Evolutionary conservation across 2,888 invertebrate genomes (phyloP), one percentile per base, ranked within the genome.

Genomic region (Monoplex corrugatus): DNA sequence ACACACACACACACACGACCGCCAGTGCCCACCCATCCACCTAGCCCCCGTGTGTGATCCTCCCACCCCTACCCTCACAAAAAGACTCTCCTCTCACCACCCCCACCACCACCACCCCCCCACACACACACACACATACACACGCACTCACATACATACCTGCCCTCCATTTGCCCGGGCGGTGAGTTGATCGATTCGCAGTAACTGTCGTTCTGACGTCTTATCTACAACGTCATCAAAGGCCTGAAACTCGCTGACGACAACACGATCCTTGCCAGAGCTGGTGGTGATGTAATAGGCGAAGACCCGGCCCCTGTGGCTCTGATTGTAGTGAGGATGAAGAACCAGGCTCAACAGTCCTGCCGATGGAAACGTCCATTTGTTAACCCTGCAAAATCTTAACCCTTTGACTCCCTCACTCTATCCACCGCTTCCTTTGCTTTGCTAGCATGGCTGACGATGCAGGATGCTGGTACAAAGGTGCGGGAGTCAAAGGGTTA

Each of bases 91-190:
- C n/a, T n/a, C n/a, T n/a, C n/a, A n/a, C n/a, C n/a, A n/a, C n/a
- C n/a, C n/a, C n/a, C n/a, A n/a, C n/a, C n/a, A n/a, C n/a, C 68
- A 72, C 68, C 6, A 8, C 8, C n/a, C 5, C 72, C 72, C 6
- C 28, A 32, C 72, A 72, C 28, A n/a, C 72, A 72, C 6, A n/a
- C 28, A 72, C 8, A n/a, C 28, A 72, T 72, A 72, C 72, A 72
- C n/a, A 72, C 72, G n/a, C 8, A 72, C 28, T 6, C n/a, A 72
- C 72, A 32, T 32, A 89, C 92, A 68, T 88, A 95, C 95, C 94
- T 95, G 94, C 19, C 95, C 95, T 0, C 95, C 95, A 87, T 95
- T 95, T 89, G 94, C 93, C 75, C 91, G 92, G 32, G 85, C 87
- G 32, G 91, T 93, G 1, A 94, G 94, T 88, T 95, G 94, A 40